Percentiles rank a stretch among this genome's conserved stretches.
Evolutionary conservation across 2,797 vertebrate genomes (phyloP).

Genomic region (Periparus ater): DNA sequence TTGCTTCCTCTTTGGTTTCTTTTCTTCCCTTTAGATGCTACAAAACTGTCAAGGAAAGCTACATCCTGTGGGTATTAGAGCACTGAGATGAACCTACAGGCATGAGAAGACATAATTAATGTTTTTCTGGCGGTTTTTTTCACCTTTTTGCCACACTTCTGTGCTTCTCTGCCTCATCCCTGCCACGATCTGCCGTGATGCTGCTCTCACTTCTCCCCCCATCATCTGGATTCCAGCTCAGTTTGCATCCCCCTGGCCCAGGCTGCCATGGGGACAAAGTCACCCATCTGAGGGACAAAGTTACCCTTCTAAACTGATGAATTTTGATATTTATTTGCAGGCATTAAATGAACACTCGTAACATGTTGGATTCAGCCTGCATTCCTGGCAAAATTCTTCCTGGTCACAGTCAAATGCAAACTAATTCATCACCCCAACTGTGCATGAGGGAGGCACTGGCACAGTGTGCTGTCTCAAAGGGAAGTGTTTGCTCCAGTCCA

Average conservation of each 20-base stretch:
- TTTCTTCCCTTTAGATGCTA: background rate
- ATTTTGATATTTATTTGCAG: background rate
- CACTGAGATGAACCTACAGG: background rate
- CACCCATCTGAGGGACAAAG: background rate
- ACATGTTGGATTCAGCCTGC: accelerated
- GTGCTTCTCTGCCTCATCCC: background rate
- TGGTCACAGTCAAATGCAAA: background rate
- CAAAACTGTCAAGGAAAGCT: background rate
- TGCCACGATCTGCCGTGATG: background rate
- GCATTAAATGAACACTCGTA: background rate
- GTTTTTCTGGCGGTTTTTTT: background rate
- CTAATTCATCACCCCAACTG: background rate
- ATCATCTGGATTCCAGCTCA: background rate
- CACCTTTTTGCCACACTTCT: background rate
- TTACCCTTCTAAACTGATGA: background rate
- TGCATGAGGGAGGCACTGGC: background rate
- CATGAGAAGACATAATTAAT: background rate
- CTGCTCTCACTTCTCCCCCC: background rate
- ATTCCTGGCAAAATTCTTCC: background rate
- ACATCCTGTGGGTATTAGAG: background rate
- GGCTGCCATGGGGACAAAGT: background rate
- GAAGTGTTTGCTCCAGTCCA: background rate
- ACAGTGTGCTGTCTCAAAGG: background rate
- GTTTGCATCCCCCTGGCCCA: background rate
- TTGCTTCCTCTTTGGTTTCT: conserved; percentile 9